Conservation (phyloP, 2,797 vertebrate species). For the Stomatorhinus walkeri region DNA sequence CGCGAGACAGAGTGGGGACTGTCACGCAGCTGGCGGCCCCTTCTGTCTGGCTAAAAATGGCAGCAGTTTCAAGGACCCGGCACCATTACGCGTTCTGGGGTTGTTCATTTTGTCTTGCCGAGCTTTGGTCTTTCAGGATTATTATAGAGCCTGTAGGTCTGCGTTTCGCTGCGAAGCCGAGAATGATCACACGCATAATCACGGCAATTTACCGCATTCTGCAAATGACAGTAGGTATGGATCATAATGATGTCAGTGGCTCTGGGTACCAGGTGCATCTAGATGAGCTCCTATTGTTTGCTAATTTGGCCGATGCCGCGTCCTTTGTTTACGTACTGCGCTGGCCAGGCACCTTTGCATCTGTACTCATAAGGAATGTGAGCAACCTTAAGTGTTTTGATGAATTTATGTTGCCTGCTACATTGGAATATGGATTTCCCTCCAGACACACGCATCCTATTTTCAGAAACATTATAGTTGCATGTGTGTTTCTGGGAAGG, state of each 20-base stretch:
- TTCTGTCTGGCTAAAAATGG: slow-evolving; percentile 2
- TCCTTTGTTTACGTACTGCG: neutral
- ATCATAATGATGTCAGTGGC: neutral
- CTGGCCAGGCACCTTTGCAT: neutral
- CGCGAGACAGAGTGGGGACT: neutral
- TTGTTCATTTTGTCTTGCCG: neutral
- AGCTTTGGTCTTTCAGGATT: neutral
- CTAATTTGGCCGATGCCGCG: neutral
- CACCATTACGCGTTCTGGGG: neutral
- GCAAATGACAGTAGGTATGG: neutral
- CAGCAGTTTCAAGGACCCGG: neutral
- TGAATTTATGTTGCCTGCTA: neutral
- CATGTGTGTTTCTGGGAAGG: neutral
- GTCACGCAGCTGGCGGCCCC: neutral
- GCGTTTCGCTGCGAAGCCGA: neutral
- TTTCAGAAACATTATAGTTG: neutral
- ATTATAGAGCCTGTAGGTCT: neutral
- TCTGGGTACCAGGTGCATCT: neutral
- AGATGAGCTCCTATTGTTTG: neutral
- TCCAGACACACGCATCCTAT: neutral
- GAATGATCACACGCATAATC: neutral
- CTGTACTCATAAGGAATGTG: neutral
- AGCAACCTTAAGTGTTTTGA: neutral
- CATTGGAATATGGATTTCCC: neutral
- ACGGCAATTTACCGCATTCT: neutral